Conservation (phyloP, 2,888 invertebrate species). For the Endotricha flammealis region DNA sequence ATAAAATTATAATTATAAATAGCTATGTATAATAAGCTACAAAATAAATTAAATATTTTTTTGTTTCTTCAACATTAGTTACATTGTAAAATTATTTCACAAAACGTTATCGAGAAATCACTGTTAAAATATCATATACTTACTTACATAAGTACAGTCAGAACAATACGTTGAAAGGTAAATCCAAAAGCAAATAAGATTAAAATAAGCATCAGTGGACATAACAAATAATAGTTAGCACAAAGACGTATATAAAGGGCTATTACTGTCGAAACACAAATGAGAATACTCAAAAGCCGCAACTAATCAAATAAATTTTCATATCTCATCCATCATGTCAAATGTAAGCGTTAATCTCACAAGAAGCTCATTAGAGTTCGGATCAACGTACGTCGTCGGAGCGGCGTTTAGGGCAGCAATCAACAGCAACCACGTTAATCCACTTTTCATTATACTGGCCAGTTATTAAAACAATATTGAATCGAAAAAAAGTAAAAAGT, state of each 20-base stretch:
- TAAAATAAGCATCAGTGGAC: too few relatives aligned
- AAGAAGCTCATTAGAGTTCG: conserved; percentile 57
- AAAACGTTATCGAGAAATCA: too few relatives aligned
- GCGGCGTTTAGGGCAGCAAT: conserved; percentile 23
- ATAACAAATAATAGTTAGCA: conserved; percentile 24
- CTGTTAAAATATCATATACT: too few relatives aligned
- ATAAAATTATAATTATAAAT: too few relatives aligned
- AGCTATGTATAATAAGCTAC: too few relatives aligned
- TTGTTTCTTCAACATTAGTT: too few relatives aligned
- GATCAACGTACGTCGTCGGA: conserved; percentile 34
- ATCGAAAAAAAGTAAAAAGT: conserved; percentile 20
- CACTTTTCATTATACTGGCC: conserved; percentile 32
- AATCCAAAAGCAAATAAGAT: too few relatives aligned
- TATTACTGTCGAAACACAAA: conserved; percentile 41
- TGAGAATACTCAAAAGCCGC: conserved; percentile 41
- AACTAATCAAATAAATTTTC: conserved; percentile 68
- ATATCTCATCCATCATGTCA: conserved; percentile 67
- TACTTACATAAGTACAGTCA: too few relatives aligned
- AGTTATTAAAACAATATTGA: conserved; percentile 31
- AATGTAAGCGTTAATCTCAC: conserved; percentile 44
- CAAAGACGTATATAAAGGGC: conserved; percentile 31
- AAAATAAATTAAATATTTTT: too few relatives aligned
- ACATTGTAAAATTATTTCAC: too few relatives aligned
- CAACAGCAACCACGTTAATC: conserved; percentile 30
- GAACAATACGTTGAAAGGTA: background rate